phyloP scores from a whole-genome alignment of 2,113 vertebrate genomes.

The Aptenodytes forsteri region DNA sequence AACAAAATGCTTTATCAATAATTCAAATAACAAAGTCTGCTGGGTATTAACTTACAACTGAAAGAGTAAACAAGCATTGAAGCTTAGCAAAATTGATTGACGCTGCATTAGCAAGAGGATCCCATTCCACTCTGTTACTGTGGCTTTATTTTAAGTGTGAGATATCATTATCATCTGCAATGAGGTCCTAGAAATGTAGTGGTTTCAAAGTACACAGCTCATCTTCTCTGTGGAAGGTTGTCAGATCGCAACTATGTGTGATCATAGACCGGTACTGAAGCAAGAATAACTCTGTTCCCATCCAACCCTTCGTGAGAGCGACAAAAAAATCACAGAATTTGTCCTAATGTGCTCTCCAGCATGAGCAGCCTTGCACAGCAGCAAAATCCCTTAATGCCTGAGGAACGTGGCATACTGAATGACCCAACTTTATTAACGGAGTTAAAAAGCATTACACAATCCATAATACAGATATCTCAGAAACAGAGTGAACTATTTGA shows the following conservation, averaged over 20 bases:
- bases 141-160: slow-evolving; percentile 2
- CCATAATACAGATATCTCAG: background rate
- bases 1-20: slow-evolving; percentile 75
- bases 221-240: background rate
- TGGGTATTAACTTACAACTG: slow-evolving; percentile 52
- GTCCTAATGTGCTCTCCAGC: background rate
- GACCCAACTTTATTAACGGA: background rate
- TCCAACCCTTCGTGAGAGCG: background rate
- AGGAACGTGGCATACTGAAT: background rate
- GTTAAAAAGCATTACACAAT: background rate
- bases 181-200: background rate
- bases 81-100: slow-evolving; percentile 40
- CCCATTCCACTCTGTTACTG: background rate
- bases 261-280: background rate
- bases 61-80: slow-evolving; percentile 56
- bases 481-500: background rate
- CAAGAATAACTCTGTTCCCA: background rate
- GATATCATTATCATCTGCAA: background rate
- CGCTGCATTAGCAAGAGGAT: background rate
- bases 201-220: background rate
- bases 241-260: background rate
- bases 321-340: background rate
- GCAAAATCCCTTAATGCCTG: background rate
- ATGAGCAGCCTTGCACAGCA: background rate
- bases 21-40: slow-evolving; percentile 60